phyloP scores from a whole-genome alignment of 2,797 vertebrate species.

The Gobionotothen gibberifrons region DNA sequence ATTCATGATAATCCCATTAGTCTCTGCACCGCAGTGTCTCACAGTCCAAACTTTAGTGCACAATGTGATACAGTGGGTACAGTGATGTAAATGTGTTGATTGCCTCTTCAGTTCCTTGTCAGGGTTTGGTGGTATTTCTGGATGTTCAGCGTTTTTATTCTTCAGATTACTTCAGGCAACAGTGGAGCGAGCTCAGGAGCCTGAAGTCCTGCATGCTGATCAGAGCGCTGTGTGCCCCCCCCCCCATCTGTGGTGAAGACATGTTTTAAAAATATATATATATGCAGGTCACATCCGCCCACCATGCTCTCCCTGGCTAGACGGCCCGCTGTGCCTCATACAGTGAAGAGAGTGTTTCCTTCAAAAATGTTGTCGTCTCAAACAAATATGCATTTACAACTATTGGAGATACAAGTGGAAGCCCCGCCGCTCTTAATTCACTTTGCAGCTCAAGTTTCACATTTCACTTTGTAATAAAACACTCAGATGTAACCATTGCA shows the following conservation, averaged over 20 bases:
- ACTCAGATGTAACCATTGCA: not conserved
- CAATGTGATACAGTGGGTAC: conserved; percentile 24
- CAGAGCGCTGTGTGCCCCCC: not conserved
- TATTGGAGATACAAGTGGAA: conserved; percentile 18
- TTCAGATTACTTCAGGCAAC: conserved; percentile 47
- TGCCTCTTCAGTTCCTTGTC: conserved; percentile 48
- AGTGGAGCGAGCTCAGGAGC: conserved; percentile 19
- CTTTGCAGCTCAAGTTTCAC: conserved; percentile 27
- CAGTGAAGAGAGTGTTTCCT: conserved; percentile 14
- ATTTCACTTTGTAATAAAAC: conserved; percentile 15
- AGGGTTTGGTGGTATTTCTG: conserved; percentile 43
- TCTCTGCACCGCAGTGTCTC: conserved; percentile 31
- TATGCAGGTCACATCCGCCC: conserved; percentile 52
- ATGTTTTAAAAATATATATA: conserved; percentile 34
- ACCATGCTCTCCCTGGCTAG: conserved; percentile 28
- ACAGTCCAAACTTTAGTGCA: conserved; percentile 44
- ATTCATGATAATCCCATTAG: conserved; percentile 74
- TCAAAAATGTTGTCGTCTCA: conserved; percentile 26
- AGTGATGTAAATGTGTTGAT: conserved; percentile 51
- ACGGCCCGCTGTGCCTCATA: conserved; percentile 21
- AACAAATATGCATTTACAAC: conserved; percentile 8
- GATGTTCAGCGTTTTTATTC: conserved; percentile 28
- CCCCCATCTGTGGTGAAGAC: conserved; percentile 15
- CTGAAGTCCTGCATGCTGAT: conserved; percentile 40
- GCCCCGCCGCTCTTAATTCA: conserved; percentile 29